Percentiles rank a stretch among this genome's conserved stretches.
Conservation (phyloP, 2,797 vertebrate species). For the Labroides dimidiatus region DNA sequence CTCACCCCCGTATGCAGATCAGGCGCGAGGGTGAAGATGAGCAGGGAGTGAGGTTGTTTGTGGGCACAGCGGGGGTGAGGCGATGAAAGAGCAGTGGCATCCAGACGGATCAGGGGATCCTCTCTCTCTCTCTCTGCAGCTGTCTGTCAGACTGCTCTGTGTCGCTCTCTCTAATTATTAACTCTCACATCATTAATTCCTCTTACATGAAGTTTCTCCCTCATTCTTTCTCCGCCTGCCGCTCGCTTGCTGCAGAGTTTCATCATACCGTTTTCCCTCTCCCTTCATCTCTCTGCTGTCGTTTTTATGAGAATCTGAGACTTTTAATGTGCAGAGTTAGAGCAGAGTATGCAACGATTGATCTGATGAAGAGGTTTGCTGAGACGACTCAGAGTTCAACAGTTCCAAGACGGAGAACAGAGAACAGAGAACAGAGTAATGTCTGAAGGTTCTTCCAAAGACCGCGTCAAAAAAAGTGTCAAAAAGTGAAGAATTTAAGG, state of each 20-base stretch:
- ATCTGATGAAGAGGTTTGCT: too few relatives aligned
- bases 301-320: background rate
- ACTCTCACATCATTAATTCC: background rate
- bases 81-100: slow-evolving; percentile 9
- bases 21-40: slow-evolving; percentile 10
- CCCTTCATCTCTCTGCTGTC: background rate
- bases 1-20: slow-evolving; percentile 11
- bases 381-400: too few relatives aligned
- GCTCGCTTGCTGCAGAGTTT: background rate
- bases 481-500: too few relatives aligned
- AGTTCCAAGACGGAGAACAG: too few relatives aligned
- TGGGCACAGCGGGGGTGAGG: background rate
- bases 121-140: slow-evolving; percentile 11
- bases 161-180: background rate
- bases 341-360: background rate
- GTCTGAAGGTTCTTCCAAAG: too few relatives aligned
- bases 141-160: slow-evolving; percentile 46
- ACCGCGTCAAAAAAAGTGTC: too few relatives aligned
- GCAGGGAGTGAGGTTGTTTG: slow-evolving; percentile 1
- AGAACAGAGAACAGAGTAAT: too few relatives aligned
- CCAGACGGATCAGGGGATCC: slow-evolving; percentile 29
- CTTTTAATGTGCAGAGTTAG: background rate
- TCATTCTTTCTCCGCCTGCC: background rate
- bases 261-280: background rate
- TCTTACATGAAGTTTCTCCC: background rate